A percentile compares a stretch with the other conserved stretches of the same genome.
phyloP scores from a whole-genome alignment of 1,140 invertebrate genomes.

The Chelonus insularis region DNA sequence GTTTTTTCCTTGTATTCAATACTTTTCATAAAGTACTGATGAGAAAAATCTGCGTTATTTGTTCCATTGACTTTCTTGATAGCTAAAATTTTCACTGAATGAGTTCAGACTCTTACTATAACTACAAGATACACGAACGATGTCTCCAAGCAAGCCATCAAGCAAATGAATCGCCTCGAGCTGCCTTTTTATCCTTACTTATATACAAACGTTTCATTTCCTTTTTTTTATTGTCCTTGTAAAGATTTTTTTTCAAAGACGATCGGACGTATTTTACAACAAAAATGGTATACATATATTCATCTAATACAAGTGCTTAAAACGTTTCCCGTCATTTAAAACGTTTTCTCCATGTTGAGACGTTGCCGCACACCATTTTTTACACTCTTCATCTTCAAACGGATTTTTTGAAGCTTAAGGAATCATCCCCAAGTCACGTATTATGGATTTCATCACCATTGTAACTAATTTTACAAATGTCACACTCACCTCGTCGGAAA shows the following conservation, averaged over 20 bases:
- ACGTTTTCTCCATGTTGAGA: not conserved
- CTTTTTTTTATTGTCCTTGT: slow-evolving; percentile 7
- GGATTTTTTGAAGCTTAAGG: too few species aligned
- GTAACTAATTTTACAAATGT: not conserved
- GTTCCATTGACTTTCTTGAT: too few species aligned
- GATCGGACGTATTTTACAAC: not conserved
- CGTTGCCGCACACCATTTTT: too few species aligned
- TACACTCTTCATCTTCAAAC: too few species aligned
- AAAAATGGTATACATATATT: not conserved
- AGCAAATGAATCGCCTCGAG: slow-evolving; percentile 17
- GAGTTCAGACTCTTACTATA: not conserved
- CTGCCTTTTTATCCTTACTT: not conserved
- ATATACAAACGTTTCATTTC: not conserved
- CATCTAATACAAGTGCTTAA: too few species aligned
- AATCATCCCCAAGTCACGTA: too few species aligned
- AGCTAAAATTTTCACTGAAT: slow-evolving; percentile 16
- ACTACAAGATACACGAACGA: not conserved
- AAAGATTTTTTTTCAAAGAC: not conserved
- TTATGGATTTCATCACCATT: not conserved
- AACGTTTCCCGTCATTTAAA: too few species aligned
- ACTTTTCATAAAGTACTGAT: too few species aligned
- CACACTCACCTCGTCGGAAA: slow-evolving; percentile 10
- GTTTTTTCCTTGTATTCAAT: too few species aligned
- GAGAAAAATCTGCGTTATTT: too few species aligned
- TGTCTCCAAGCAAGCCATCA: too few species aligned